phyloP scores from a whole-genome alignment of 2,888 invertebrate species.

The Drosophila paranaensis region DNA sequence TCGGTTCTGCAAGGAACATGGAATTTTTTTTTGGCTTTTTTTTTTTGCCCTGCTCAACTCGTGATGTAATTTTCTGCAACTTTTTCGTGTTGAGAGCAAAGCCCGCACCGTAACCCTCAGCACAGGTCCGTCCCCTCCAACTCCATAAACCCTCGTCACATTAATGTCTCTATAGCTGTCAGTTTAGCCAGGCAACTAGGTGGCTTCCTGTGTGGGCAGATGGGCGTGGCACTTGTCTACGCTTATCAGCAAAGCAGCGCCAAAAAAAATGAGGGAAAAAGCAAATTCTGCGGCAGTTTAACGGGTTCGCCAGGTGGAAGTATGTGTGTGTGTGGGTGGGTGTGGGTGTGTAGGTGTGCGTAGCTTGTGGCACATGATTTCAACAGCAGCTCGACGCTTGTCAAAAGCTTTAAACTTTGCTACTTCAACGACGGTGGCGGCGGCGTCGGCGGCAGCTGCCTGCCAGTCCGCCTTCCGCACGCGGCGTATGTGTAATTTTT shows the following conservation, averaged over 20 bases:
- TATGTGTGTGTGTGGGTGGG: conserved; percentile 6
- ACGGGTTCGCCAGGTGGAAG: conserved; percentile 62
- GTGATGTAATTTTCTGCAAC: conserved; percentile 68
- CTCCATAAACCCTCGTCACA: conserved; percentile 73
- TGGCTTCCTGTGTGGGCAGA: conserved; percentile 19
- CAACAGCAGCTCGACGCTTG: conserved; percentile 62
- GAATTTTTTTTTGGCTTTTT: conserved; percentile 14
- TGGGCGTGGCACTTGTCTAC: conserved; percentile 54
- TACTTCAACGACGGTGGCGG: conserved; percentile 15
- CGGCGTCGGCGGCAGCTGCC: not conserved
- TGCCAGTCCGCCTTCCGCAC: conserved; percentile 25
- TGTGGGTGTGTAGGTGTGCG: conserved; percentile 59
- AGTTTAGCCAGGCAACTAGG: conserved; percentile 64
- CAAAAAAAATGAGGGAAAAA: conserved; percentile 29
- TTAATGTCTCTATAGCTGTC: conserved; percentile 80
- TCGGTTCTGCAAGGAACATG: not conserved
- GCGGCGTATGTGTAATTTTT: conserved; percentile 55
- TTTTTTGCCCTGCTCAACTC: conserved; percentile 22
- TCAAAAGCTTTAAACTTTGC: conserved; percentile 63
- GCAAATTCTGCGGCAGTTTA: conserved; percentile 69
- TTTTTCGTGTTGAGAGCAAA: conserved; percentile 52
- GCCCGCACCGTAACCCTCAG: conserved; percentile 8
- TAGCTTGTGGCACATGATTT: conserved; percentile 54
- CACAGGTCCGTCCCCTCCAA: not conserved
- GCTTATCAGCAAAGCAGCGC: conserved; percentile 59